phyloP scores from a whole-genome alignment of 1,140 invertebrate genomes.

The Drosophila sucinea region DNA sequence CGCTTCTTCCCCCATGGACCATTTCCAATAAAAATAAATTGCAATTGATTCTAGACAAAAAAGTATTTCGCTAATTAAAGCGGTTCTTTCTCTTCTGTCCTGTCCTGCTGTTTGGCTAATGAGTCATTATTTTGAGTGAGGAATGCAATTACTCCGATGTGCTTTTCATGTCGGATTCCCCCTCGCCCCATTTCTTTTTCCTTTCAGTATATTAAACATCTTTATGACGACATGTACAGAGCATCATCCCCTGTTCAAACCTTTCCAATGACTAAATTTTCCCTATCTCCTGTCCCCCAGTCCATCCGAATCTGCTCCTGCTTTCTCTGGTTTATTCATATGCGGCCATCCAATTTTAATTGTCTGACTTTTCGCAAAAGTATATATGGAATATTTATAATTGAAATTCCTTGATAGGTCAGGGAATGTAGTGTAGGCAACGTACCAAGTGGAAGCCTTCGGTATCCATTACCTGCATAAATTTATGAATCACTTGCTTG shows the following conservation, averaged over 20 bases:
- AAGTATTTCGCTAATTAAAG: slow-evolving; percentile 3
- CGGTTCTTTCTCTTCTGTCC: background rate
- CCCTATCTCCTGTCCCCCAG: no score
- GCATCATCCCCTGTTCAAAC: no score
- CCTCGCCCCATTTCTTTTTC: background rate
- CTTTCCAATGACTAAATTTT: no score
- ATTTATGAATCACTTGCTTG: background rate
- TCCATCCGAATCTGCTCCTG: no score
- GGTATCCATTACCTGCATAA: background rate
- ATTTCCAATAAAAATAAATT: slow-evolving; percentile 2
- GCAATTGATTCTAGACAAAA: no score
- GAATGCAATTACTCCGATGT: slow-evolving; percentile 56
- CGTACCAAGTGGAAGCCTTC: background rate
- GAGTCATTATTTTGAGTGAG: slow-evolving; percentile 62
- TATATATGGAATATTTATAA: slow-evolving; percentile 44
- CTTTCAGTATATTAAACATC: slow-evolving; percentile 5
- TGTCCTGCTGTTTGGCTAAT: slow-evolving; percentile 28
- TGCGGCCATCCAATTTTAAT: background rate
- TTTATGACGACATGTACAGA: background rate
- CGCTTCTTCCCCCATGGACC: background rate
- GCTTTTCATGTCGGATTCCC: slow-evolving; percentile 17
- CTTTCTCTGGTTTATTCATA: background rate
- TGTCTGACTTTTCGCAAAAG: background rate
- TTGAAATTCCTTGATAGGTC: slow-evolving; percentile 34
- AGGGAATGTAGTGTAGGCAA: no score